A percentile compares a stretch with the other conserved stretches of the same genome.
These are phyloP conservation scores for Drosophila parthenogenetica DNA, from an alignment of 2,888 invertebrate species.

Conservation along the genomic window DNA sequence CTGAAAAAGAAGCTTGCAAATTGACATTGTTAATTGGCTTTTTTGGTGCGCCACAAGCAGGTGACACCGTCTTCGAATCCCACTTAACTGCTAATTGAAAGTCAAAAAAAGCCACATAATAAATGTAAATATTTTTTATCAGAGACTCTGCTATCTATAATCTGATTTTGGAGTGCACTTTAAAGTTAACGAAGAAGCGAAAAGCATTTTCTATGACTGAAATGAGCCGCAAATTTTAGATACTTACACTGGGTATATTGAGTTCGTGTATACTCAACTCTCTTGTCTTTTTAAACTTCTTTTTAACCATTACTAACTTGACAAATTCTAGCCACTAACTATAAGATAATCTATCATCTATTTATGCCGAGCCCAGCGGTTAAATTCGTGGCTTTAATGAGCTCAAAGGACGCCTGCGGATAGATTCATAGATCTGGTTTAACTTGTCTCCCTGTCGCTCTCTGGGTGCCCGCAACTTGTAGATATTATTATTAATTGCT, in stretches of 20 bases:
- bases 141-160: constrained; percentile 3
- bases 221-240: too few relatives aligned
- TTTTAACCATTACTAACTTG: constrained; percentile 8
- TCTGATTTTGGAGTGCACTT: neutral
- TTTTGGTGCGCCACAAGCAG: too few relatives aligned
- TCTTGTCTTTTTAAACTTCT: too few relatives aligned
- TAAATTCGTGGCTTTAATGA: constrained; percentile 51
- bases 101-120: neutral
- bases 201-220: too few relatives aligned
- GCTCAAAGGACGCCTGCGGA: constrained; percentile 49
- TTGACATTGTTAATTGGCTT: constrained; percentile 20
- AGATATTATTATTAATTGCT: constrained; percentile 77
- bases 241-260: too few relatives aligned
- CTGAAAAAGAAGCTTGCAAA: constrained; percentile 12
- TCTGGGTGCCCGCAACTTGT: neutral
- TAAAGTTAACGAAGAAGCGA: too few relatives aligned
- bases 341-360: constrained; percentile 18
- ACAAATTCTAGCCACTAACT: neutral
- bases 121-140: constrained; percentile 37
- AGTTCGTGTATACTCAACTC: too few relatives aligned
- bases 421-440: constrained; percentile 3
- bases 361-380: constrained; percentile 40
- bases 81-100: constrained; percentile 76
- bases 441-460: constrained; percentile 25
- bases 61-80: too few relatives aligned